A percentile compares a stretch with the other conserved stretches of the same genome.
These are phyloP conservation scores for Ispidina lecontei DNA, from an alignment of 2,797 vertebrate genomes.

Conservation along the genomic window DNA sequence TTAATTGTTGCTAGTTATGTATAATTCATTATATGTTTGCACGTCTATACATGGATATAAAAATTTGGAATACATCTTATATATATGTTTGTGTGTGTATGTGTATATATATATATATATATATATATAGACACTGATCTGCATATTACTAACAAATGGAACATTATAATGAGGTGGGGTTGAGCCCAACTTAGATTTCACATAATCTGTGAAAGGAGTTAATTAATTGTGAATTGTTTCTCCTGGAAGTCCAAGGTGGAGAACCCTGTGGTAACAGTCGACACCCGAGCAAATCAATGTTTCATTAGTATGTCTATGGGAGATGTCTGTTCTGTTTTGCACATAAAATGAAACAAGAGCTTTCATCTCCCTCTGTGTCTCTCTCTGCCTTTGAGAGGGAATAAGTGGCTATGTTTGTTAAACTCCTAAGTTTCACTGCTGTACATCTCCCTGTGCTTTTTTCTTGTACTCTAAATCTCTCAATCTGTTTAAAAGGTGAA, in stretches of 20 bases:
- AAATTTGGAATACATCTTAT: not conserved
- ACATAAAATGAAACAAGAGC: slow-evolving; percentile 80
- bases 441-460: not conserved
- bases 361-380: slow-evolving; percentile 59
- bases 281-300: slow-evolving; percentile 81
- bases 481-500: slow-evolving; percentile 14
- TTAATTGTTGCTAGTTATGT: not conserved
- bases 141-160: not conserved
- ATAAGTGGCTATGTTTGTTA: slow-evolving; percentile 54
- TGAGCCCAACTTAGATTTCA: slow-evolving; percentile 24
- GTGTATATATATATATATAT: fast-evolving
- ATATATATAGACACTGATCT: not conserved
- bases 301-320: slow-evolving; percentile 91
- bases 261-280: slow-evolving; percentile 55
- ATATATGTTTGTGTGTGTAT: fast-evolving
- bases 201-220: slow-evolving; percentile 59
- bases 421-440: slow-evolving; percentile 28
- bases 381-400: slow-evolving; percentile 48
- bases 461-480: not conserved
- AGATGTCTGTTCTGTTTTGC: slow-evolving; percentile 87
- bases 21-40: not conserved
- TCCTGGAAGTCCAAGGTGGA: slow-evolving; percentile 55
- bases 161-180: not conserved
- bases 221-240: slow-evolving; percentile 65
- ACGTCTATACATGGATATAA: not conserved